Conservation (phyloP, 2,888 invertebrate species). For the Pimpla rufipes region DNA sequence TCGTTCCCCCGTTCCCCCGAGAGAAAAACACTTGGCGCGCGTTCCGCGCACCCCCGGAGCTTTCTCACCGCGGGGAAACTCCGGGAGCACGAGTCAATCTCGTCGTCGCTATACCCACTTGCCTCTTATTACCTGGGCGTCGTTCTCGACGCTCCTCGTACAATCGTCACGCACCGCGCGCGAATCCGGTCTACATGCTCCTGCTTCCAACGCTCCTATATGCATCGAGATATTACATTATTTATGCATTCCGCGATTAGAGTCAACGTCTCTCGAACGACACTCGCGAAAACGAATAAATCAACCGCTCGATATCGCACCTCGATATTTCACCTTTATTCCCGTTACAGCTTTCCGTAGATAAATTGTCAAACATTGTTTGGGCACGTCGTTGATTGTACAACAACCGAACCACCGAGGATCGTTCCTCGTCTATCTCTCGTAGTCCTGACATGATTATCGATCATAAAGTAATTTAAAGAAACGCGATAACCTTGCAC, state of each 20-base stretch:
- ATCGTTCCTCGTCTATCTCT: background rate
- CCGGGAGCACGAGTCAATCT: slow-evolving; percentile 44
- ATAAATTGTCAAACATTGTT: background rate
- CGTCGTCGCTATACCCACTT: slow-evolving; percentile 12
- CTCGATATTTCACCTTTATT: background rate
- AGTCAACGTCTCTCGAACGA: background rate
- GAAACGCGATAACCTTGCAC: slow-evolving; percentile 47
- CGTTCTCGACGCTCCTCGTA: background rate
- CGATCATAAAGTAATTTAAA: background rate
- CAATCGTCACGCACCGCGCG: slow-evolving; percentile 48
- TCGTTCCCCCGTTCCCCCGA: slow-evolving; percentile 1
- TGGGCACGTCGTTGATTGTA: background rate
- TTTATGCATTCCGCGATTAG: slow-evolving; percentile 39
- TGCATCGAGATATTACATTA: slow-evolving; percentile 29
- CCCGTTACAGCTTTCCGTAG: background rate
- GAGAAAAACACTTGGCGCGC: background rate
- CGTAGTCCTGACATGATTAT: background rate
- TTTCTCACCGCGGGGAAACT: slow-evolving; percentile 34
- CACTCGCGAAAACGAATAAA: background rate
- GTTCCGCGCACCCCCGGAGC: slow-evolving; percentile 5
- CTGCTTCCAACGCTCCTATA: slow-evolving; percentile 17
- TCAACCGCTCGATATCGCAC: background rate
- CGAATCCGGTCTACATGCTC: background rate
- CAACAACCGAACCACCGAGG: background rate
- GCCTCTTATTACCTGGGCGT: slow-evolving; percentile 12